Conservation (phyloP, 2,888 invertebrate species). For the Sesamia inferens region DNA sequence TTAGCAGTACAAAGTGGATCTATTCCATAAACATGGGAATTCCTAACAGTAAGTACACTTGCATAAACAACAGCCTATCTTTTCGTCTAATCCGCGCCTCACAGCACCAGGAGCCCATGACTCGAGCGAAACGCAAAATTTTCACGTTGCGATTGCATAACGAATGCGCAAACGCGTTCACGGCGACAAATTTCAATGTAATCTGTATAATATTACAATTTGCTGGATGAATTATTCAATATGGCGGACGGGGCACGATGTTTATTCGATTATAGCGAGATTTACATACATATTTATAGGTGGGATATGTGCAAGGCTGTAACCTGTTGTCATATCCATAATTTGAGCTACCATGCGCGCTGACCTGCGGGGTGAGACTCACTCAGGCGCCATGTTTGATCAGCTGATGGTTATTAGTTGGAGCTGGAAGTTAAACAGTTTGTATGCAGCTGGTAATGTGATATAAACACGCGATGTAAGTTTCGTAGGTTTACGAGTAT, state of each 20-base stretch:
- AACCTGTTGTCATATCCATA: conserved; percentile 68
- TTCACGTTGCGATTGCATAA: conserved; percentile 64
- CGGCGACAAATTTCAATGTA: conserved; percentile 83
- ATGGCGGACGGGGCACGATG: conserved; percentile 74
- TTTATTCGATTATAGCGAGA: conserved; percentile 80
- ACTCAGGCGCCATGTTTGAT: conserved; percentile 28
- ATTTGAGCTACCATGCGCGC: conserved; percentile 53
- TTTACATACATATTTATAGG: conserved; percentile 71
- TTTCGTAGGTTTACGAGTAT: not conserved
- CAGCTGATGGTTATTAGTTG: conserved; percentile 30
- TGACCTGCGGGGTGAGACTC: conserved; percentile 35
- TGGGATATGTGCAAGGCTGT: conserved; percentile 61
- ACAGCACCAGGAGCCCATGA: conserved; percentile 24
- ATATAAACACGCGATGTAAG: conserved; percentile 2
- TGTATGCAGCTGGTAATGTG: not conserved
- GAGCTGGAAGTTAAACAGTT: not conserved
- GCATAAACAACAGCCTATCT: conserved; percentile 43
- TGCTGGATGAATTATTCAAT: conserved; percentile 87
- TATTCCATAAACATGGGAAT: conserved; percentile 15
- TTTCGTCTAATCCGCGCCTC: conserved; percentile 39
- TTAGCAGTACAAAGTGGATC: not conserved
- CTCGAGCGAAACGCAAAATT: conserved; percentile 56
- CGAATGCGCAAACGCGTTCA: conserved; percentile 68
- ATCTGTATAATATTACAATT: conserved; percentile 87
- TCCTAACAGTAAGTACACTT: conserved; percentile 31